These are phyloP conservation scores for Choloepus hoffmanni DNA, from an alignment of 2,113 vertebrate genomes.

Conservation along the genomic window DNA sequence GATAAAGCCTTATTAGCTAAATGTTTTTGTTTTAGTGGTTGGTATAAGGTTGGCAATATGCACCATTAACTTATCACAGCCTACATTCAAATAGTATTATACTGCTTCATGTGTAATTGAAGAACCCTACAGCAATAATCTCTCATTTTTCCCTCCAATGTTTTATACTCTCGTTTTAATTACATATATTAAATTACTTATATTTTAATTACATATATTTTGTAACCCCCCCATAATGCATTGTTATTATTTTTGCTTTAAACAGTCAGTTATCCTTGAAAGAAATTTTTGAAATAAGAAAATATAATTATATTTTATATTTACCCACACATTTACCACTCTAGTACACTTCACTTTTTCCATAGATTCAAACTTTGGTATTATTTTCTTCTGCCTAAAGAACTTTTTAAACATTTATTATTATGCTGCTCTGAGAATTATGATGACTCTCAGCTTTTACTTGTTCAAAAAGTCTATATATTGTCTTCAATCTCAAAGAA, in stretches of 20 bases:
- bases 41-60: not conserved
- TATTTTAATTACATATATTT: not conserved
- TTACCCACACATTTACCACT: not conserved
- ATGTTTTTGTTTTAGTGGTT: not conserved
- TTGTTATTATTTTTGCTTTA: not conserved
- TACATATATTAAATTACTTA: not conserved
- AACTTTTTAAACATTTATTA: not conserved
- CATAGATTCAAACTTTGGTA: not conserved
- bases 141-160: not conserved
- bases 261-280: not conserved
- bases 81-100: not conserved
- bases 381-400: not conserved
- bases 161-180: not conserved
- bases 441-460: not conserved
- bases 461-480: not conserved
- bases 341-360: not conserved
- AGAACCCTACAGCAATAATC: not conserved
- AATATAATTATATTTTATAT: not conserved
- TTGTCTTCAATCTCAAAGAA: not conserved
- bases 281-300: not conserved
- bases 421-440: not conserved
- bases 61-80: not conserved
- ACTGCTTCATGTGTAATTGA: not conserved
- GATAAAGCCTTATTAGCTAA: not conserved
- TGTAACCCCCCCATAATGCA: not conserved